Evolutionary conservation across 2,797 vertebrate genomes (phyloP).

Genomic region (Crypturellus tataupa): DNA sequence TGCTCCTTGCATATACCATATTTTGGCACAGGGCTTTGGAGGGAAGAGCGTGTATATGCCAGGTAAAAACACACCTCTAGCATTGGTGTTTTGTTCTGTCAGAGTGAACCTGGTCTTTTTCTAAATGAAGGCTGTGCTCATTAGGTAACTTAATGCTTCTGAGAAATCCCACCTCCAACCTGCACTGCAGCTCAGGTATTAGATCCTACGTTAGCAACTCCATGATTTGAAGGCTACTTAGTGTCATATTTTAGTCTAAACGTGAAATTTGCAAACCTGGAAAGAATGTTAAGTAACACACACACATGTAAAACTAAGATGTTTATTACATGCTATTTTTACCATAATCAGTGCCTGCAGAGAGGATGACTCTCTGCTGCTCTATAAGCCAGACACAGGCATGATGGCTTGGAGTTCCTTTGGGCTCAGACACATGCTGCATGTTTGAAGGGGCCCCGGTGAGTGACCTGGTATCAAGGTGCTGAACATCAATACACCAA

Average conservation of each 20-base stretch:
- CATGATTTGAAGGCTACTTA: background rate
- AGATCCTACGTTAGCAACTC: background rate
- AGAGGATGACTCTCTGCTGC: background rate
- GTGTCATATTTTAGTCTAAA: background rate
- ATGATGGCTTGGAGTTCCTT: conserved; percentile 46
- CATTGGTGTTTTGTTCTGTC: background rate
- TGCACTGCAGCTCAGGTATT: background rate
- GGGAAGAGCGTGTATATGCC: rapidly evolving
- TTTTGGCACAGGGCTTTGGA: background rate
- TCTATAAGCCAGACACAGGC: conserved; percentile 3
- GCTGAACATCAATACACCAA: background rate
- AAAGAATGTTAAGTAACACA: background rate
- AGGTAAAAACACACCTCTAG: background rate
- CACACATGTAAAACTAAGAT: background rate
- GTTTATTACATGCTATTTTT: conserved; percentile 61
- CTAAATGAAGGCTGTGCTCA: background rate
- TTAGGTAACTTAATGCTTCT: background rate
- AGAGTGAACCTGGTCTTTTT: background rate
- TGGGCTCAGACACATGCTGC: background rate
- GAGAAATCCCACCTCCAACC: background rate
- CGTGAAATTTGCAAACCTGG: background rate
- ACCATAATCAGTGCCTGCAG: background rate
- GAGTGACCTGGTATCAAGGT: background rate
- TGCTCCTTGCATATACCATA: background rate
- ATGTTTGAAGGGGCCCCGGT: background rate